phyloP scores from a whole-genome alignment of 53 echinoderm and acorn worm genomes.

The Glandiceps talaboti region DNA sequence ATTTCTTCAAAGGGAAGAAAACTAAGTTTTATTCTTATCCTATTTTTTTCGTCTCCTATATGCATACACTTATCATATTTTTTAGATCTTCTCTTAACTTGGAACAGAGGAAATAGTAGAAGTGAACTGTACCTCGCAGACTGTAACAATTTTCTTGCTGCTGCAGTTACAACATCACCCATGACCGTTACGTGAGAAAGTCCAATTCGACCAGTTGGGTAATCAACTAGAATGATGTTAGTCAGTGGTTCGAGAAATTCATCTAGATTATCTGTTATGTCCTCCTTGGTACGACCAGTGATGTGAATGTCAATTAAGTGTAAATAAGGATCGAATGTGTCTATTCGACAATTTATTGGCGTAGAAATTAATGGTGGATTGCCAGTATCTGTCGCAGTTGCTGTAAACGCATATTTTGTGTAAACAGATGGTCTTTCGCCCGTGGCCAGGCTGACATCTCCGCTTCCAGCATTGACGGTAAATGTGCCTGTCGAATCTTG shows the following conservation, averaged over 20 bases:
- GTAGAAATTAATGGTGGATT: background rate
- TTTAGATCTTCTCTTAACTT: too few relatives aligned
- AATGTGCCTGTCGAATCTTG: background rate
- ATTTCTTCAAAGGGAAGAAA: too few relatives aligned
- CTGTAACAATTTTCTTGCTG: background rate
- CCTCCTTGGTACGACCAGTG: background rate
- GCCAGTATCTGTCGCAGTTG: background rate
- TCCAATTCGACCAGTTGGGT: background rate
- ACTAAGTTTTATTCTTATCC: too few relatives aligned
- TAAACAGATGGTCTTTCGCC: background rate
- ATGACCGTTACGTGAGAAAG: background rate
- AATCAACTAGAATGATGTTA: background rate
- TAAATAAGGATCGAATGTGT: background rate
- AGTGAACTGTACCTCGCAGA: too few relatives aligned
- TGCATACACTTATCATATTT: too few relatives aligned
- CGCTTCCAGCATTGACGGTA: background rate
- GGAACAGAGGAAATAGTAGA: too few relatives aligned
- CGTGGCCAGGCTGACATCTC: background rate
- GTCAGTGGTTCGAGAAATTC: background rate
- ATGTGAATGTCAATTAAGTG: background rate
- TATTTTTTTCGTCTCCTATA: too few relatives aligned
- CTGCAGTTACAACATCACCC: background rate
- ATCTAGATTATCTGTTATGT: background rate
- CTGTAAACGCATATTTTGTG: background rate
- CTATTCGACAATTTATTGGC: background rate